These are phyloP conservation scores for Argyra leucocephala DNA, from an alignment of 2,888 invertebrate species.

Conservation along the genomic window DNA sequence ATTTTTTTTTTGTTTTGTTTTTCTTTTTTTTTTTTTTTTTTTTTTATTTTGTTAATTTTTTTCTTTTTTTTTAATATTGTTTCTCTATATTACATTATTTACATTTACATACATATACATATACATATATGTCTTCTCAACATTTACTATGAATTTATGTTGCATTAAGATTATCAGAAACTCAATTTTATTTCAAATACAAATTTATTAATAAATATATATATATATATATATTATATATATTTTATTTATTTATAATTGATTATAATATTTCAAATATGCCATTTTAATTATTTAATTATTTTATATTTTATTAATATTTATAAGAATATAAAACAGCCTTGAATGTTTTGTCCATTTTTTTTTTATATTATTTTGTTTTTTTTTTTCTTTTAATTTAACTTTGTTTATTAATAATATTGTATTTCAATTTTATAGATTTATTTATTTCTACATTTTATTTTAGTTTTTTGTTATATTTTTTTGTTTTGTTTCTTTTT, in stretches of 20 bases:
- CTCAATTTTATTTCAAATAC: not conserved
- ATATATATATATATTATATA: not conserved
- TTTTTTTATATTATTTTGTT: not conserved
- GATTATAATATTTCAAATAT: too few species aligned
- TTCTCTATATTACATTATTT: too few species aligned
- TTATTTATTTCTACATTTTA: not conserved
- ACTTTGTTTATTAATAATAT: not conserved
- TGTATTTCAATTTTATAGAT: not conserved
- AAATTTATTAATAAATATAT: not conserved
- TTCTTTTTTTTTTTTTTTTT: not conserved
- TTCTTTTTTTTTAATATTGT: not conserved
- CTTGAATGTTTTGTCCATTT: constrained; percentile 2
- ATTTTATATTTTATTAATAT: not conserved
- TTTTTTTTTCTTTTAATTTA: not conserved
- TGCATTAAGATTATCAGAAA: not conserved
- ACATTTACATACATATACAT: too few species aligned
- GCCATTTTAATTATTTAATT: not conserved
- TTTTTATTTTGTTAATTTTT: not conserved
- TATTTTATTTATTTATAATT: too few species aligned
- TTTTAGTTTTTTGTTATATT: not conserved
- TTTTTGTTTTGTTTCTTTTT: not conserved
- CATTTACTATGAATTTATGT: too few species aligned
- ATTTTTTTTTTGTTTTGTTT: not conserved
- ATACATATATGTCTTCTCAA: too few species aligned
- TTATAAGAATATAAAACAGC: constrained; percentile 1